Evolutionary conservation across 2,888 invertebrate species (phyloP).

Genomic region (Cactoblastis cactorum): DNA sequence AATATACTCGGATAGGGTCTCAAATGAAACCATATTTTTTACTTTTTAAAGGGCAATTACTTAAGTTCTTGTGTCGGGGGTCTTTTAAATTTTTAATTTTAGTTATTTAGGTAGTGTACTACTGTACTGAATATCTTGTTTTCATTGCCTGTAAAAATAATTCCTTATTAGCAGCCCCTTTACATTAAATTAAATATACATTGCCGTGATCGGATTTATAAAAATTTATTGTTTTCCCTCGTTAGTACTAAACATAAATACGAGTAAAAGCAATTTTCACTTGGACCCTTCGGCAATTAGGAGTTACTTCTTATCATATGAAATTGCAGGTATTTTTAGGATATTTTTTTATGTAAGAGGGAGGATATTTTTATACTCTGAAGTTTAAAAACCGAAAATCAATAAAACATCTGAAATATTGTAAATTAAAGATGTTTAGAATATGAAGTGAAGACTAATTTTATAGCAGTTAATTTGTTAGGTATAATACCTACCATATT

Average conservation of each 20-base stretch:
- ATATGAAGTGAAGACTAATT: too few species aligned
- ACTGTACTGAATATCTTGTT: background rate
- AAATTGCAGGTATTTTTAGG: background rate
- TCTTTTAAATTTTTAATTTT: too few species aligned
- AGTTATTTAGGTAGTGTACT: too few species aligned
- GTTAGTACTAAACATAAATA: conserved; percentile 39
- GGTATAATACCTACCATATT: too few species aligned
- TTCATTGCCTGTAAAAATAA: conserved; percentile 22
- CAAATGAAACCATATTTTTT: too few species aligned
- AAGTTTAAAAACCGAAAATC: background rate
- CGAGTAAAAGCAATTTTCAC: conserved; percentile 11
- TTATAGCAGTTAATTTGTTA: too few species aligned
- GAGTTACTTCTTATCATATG: background rate
- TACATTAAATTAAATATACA: conserved; percentile 42
- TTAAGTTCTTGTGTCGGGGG: too few species aligned
- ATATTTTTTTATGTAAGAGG: too few species aligned
- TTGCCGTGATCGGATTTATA: conserved; percentile 35
- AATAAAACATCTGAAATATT: too few species aligned
- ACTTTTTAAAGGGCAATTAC: too few species aligned
- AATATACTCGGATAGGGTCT: too few species aligned
- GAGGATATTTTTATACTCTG: background rate
- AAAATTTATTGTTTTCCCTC: conserved; percentile 41
- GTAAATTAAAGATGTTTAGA: too few species aligned
- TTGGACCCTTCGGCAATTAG: background rate
- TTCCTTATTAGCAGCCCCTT: conserved; percentile 31